phyloP scores from a whole-genome alignment of 2,113 vertebrate genomes.

The Thunnus maccoyii region DNA sequence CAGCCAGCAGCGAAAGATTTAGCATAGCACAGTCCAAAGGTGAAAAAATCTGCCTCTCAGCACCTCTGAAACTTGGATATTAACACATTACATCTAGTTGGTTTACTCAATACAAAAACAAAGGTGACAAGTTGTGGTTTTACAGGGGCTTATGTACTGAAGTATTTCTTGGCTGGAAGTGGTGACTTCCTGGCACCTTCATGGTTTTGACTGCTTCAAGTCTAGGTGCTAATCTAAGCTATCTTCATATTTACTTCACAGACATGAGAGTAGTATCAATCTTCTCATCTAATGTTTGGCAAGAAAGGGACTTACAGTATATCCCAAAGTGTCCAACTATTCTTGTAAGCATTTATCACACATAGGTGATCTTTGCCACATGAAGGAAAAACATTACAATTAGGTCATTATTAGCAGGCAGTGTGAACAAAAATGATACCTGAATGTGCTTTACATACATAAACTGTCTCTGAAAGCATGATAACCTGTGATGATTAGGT shows the following conservation, averaged over 20 bases:
- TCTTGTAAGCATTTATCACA: neutral
- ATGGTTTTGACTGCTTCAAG: neutral
- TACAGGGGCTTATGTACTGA: too few species aligned
- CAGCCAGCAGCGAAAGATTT: neutral
- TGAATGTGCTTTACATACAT: neutral
- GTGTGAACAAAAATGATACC: neutral
- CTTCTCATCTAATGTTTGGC: neutral
- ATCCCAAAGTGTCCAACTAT: neutral
- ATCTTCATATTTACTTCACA: neutral
- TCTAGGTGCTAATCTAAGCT: too few species aligned
- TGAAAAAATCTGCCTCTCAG: too few species aligned
- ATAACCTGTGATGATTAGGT: slow-evolving; percentile 62
- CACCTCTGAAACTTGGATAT: neutral
- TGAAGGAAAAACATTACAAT: neutral
- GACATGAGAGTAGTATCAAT: slow-evolving; percentile 22
- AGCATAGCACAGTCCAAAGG: neutral
- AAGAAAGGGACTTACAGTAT: neutral
- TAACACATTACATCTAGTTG: too few species aligned
- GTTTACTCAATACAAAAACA: neutral
- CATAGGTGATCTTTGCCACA: neutral
- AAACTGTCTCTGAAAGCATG: slow-evolving; percentile 49
- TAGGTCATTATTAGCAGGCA: neutral
- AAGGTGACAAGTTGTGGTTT: neutral
- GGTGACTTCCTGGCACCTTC: neutral
- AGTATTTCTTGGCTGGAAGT: neutral